Base-by-base conservation (phyloP, 1,140 invertebrate genomes). In the Rhyacophila brunnea region DNA sequence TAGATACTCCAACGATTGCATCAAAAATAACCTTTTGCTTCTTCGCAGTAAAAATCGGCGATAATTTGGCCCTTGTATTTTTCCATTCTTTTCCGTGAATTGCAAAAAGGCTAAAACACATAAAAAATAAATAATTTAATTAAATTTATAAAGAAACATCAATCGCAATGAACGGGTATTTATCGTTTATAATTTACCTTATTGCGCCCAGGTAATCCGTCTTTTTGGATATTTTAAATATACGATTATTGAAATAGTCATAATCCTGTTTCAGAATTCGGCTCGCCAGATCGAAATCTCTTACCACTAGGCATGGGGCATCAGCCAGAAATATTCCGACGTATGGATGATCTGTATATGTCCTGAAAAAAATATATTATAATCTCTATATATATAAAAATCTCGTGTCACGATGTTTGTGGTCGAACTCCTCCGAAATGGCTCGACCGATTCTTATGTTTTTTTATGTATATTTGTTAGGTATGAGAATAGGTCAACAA, bases 1-100 rank as follows among this genome's bases (percentile, higher is more conserved):
- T 23, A 28, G 18, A 43, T 42, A 65, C 50, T 11, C 34, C 14
- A 13, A 54, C 10, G 32, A 58, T 47, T 6, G n/a, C 32, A 11
- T 58, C 55, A 43, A 57, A 61, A 1, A 54, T 50, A 11, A 20
- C 32, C 28, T 53, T 61, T 32, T 57, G 54, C 32, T 61, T 58
- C 46, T 57, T 64, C 11, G 69, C 49, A 1, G 70, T 70, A 44
- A 75, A 72, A 6, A 69, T 68, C 2, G 67, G 69, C 6, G 68
- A 66, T 9, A 76, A 46, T 48, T 66, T 68, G 7, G 46, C 60
- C 51, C 66, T 59, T 0, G 73, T 59, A 43, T 67, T 60, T 49
- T 69, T 73, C 74, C 73, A 77, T 43, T 66, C 51, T 44, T 53
- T 52, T 36, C 63, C 63, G 32, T 58, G 34, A 9, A 58, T 46